Evolutionary conservation across 2,797 vertebrate species (phyloP).

Genomic region (Sparidentex hasta): DNA sequence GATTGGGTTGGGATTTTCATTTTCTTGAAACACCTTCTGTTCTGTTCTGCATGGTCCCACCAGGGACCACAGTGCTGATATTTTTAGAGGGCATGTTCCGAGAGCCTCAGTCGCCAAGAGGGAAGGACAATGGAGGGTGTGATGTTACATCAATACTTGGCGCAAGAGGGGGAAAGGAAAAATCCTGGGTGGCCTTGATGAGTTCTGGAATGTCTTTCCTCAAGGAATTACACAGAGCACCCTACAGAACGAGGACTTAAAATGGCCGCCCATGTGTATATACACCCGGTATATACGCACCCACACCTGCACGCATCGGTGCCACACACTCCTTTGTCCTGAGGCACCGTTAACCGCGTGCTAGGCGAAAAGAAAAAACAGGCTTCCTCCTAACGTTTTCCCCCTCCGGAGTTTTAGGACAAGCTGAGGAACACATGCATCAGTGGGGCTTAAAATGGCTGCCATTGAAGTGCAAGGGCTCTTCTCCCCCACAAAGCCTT

Average conservation of each 20-base stretch:
- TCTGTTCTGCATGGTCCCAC: constrained; percentile 85
- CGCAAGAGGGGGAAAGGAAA: constrained; percentile 78
- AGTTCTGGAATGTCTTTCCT: constrained; percentile 82
- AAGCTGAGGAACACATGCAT: constrained; percentile 70
- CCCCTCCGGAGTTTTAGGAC: constrained; percentile 73
- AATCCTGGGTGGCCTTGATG: constrained; percentile 87
- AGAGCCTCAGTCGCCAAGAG: constrained; percentile 86
- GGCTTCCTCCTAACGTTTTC: constrained; percentile 57
- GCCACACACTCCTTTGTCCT: constrained; percentile 65
- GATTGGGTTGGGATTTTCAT: constrained; percentile 87
- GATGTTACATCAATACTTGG: constrained; percentile 88
- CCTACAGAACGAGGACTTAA: constrained; percentile 73
- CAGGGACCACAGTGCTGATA: constrained; percentile 83
- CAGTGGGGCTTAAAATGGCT: constrained; percentile 82
- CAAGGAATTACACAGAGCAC: constrained; percentile 83
- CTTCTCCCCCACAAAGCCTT: constrained; percentile 60
- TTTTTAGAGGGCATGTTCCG: constrained; percentile 89
- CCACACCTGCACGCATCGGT: constrained; percentile 54
- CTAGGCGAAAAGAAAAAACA: constrained; percentile 38
- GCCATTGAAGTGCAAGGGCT: constrained; percentile 68
- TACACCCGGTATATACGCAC: constrained; percentile 24
- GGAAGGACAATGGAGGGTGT: constrained; percentile 89
- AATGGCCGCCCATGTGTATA: constrained; percentile 72
- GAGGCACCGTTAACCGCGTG: constrained; percentile 66
- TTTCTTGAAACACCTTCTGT: constrained; percentile 89